These are phyloP conservation scores for Muraenolepis orangiensis DNA, from an alignment of 2,797 vertebrate genomes.

Conservation along the genomic window DNA sequence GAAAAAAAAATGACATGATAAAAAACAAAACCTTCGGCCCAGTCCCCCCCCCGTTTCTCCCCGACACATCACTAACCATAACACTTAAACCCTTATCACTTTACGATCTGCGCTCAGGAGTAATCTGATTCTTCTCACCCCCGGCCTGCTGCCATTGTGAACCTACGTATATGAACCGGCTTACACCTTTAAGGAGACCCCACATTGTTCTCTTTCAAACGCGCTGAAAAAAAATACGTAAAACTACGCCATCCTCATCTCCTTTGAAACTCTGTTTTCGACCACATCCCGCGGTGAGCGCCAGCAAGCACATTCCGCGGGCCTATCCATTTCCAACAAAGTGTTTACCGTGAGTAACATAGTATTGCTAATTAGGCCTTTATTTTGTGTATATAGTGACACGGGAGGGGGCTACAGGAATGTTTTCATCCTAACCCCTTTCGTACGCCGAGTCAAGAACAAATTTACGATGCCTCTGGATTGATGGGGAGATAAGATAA, in stretches of 20 bases:
- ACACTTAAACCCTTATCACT: background rate
- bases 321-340: slow-evolving; percentile 2
- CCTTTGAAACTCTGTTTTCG: background rate
- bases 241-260: background rate
- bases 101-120: background rate
- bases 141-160: slow-evolving; percentile 4
- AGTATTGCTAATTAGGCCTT: background rate
- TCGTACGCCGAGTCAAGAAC: slow-evolving; percentile 42
- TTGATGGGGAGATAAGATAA: slow-evolving; percentile 59
- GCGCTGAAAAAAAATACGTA: background rate
- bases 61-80: slow-evolving; percentile 17
- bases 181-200: background rate
- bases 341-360: background rate
- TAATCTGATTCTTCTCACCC: slow-evolving; percentile 9
- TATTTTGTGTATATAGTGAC: slow-evolving; percentile 5
- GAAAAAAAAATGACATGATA: too few species aligned
- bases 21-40: background rate
- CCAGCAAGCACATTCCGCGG: background rate
- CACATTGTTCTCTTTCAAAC: background rate
- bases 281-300: background rate
- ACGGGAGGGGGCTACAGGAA: background rate
- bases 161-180: background rate
- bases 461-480: slow-evolving; percentile 47
- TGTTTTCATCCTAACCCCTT: slow-evolving; percentile 27
- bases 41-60: too few species aligned